Evolutionary conservation across 2,888 invertebrate genomes (phyloP), one percentile per base, ranked within the genome.

Genomic region (Philonicus albiceps): DNA sequence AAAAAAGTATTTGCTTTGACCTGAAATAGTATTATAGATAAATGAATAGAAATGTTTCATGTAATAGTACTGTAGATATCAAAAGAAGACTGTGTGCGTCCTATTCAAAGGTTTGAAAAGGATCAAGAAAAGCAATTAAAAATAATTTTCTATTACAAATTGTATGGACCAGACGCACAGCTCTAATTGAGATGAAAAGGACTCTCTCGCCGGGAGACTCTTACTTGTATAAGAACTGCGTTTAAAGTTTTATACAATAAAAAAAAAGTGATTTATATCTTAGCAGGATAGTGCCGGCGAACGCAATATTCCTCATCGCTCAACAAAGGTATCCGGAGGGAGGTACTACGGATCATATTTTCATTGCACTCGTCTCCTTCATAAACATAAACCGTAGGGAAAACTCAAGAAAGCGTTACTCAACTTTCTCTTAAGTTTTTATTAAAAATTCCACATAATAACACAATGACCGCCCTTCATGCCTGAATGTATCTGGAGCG

Each of bases 391-490:
- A 84, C 72, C 72, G 43, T 27, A 30, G 43, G 73, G 34, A 84
- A 84, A 34, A 84, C 73, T 84, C 72, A 84, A 84, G 84, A 73
- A 73, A 84, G 16, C 84, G 84, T 72, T 84, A 84, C 73, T 84
- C 84, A 31, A 84, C 73, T 72, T 73, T 73, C 84, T 84, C 64
- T 83, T 83, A 83, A 83, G 81, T 83, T 83, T 84, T 84, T 84
- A 84, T 84, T 84, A 84, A 84, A 84, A 84, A 84, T 84, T 84
- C 84, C 84, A 84, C 84, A 84, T 84, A 84, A 84, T 84, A 73
- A 84, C 84, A 84, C 84, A 84, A 84, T 84, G 84, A 84, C 84
- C 84, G 84, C 84, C 84, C 84, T 84, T 84, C 84, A 84, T 73
- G 84, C 84, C 73, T 84, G 72, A 84, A 43, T 31, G 84, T 84